phyloP scores from a whole-genome alignment of 2,888 invertebrate genomes.

The Alloplasta piceator region DNA sequence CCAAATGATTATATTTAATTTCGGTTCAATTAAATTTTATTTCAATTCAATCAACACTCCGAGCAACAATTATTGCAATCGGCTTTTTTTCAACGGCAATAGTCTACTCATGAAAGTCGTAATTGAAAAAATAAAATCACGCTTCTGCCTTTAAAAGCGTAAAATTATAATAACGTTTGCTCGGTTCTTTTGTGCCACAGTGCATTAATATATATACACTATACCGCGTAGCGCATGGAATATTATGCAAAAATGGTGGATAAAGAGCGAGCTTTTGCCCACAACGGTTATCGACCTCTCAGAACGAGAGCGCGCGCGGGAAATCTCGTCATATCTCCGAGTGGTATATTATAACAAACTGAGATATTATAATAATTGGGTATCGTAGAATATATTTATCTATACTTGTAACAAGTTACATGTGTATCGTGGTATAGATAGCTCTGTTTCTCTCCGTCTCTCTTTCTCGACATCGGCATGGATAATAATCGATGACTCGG shows the following conservation, averaged over 20 bases:
- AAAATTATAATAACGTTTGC: slow-evolving; percentile 39
- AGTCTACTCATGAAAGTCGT: background rate
- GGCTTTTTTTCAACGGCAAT: too few relatives aligned
- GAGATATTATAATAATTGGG: background rate
- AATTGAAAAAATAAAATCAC: slow-evolving; percentile 3
- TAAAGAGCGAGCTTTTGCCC: slow-evolving; percentile 16
- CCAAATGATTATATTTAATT: too few relatives aligned
- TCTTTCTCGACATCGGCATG: slow-evolving; percentile 35
- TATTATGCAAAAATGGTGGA: slow-evolving; percentile 48
- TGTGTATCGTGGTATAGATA: slow-evolving; percentile 5
- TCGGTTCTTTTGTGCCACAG: slow-evolving; percentile 1
- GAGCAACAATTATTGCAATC: too few relatives aligned
- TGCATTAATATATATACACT: slow-evolving; percentile 1
- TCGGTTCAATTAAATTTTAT: too few relatives aligned
- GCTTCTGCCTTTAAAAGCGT: slow-evolving; percentile 6
- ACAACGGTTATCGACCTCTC: slow-evolving; percentile 53
- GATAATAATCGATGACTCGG: slow-evolving; percentile 63
- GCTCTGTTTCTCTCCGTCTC: background rate
- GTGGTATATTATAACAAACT: slow-evolving; percentile 20
- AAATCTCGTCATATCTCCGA: slow-evolving; percentile 33
- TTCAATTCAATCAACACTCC: too few relatives aligned
- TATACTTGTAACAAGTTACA: background rate
- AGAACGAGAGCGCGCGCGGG: slow-evolving; percentile 51
- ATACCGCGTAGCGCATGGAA: slow-evolving; percentile 16
- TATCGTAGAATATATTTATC: slow-evolving; percentile 24